A percentile compares a stretch with the other conserved stretches of the same genome.
Conservation (phyloP, 2,888 invertebrate species). For the Quadroppia sp. region DNA sequence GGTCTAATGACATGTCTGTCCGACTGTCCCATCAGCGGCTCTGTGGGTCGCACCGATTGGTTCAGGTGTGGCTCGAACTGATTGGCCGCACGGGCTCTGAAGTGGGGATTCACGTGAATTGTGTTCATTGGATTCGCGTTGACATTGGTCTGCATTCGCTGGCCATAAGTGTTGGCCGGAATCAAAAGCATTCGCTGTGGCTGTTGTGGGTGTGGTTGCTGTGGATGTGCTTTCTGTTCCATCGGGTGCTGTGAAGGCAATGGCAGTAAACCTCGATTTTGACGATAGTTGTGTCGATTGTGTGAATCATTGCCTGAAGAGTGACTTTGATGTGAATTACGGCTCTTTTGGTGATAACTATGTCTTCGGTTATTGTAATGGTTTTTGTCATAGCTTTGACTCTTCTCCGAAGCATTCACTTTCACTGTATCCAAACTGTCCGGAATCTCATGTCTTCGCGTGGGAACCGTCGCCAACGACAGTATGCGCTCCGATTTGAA, state of each 20-base stretch:
- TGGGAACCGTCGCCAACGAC: constrained; percentile 16
- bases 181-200: constrained; percentile 16
- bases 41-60: not conserved
- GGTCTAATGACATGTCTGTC: not conserved
- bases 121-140: constrained; percentile 9
- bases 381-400: not conserved
- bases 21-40: not conserved
- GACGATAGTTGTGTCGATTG: constrained; percentile 1
- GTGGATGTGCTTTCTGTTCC: not conserved
- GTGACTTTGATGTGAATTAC: not conserved
- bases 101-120: constrained; percentile 32
- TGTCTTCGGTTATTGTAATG: constrained; percentile 20
- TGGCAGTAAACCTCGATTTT: constrained; percentile 1
- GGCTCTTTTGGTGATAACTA: constrained; percentile 19
- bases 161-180: constrained; percentile 11
- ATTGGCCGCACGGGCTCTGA: constrained; percentile 11
- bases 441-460: constrained; percentile 18
- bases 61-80: not conserved
- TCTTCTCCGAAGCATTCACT: not conserved
- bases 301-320: not conserved
- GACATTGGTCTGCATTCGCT: constrained; percentile 15
- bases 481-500: constrained; percentile 18
- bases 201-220: not conserved
- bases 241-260: not conserved
- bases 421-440: constrained; percentile 25